Base-by-base conservation (phyloP, 1,140 invertebrate genomes). In the Atopsyche davidsoni region DNA sequence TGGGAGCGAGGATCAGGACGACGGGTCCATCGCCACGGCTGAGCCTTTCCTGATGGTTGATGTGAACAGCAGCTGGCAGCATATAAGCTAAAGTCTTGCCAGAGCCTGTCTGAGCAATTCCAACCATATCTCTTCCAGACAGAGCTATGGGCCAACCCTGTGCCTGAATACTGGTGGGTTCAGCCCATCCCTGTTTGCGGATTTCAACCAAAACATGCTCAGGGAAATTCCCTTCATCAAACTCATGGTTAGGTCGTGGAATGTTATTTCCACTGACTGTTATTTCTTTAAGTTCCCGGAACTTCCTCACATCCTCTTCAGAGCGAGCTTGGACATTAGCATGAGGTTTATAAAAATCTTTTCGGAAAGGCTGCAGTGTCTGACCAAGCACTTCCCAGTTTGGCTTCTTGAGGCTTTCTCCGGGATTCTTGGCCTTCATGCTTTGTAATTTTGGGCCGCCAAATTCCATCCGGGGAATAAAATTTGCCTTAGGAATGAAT, bases 21-120 rank as follows among this genome's bases (percentile, higher is more conserved):
- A 97, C 89, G 1, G 92, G 92, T 36, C 92, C 92, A 70, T 96
- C 92, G 38, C 91, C 90, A 41, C 81, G 75, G 46, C 74, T 69
- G 6, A 86, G 66, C 10, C 80, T 75, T 51, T 78, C 80, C 61
- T 87, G 85, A 60, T 84, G 80, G 40, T 81, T 79, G 62, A 87
- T 87, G 60, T 87, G 84, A 2, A 87, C 82, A 17, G 82, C 81
- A 41, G 84, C 84, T 34, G 85, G 85, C 34, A 87, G 78, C 75
- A 94, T 92, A 53, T 90, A 89, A 4, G 89, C 87, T 63, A 88
- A 67, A 9, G 90, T 94, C 74, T 94, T 94, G 49, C 91, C 90
- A 31, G 90, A 93, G 39, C 91, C 90, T 22, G 92, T 96, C 66
- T 96, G 92, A 17, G 96, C 95, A 65, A 98, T 96, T 17, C 93